A percentile compares a stretch with the other conserved stretches of the same genome.
phyloP scores from a whole-genome alignment of 2,797 vertebrate genomes.

The Muscicapa comitata region DNA sequence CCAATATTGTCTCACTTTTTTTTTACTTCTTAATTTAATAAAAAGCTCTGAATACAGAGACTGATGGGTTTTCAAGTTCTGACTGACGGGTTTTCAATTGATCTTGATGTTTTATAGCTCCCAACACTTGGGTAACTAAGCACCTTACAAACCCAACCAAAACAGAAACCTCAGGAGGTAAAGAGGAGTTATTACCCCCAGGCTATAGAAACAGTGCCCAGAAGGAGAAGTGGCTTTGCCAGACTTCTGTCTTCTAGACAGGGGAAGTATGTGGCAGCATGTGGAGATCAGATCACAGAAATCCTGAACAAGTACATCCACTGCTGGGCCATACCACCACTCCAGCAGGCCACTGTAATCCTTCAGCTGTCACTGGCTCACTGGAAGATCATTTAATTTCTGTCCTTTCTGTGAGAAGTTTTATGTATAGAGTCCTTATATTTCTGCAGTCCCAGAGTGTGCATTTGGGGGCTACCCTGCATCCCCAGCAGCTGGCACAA shows the following conservation, averaged over 20 bases:
- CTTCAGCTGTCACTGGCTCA: background rate
- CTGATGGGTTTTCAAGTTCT: conserved; percentile 32
- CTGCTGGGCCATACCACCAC: background rate
- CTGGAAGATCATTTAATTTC: background rate
- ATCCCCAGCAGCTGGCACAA: background rate
- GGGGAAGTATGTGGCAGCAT: background rate
- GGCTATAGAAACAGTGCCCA: background rate
- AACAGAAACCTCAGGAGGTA: background rate
- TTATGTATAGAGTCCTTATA: background rate
- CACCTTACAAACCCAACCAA: background rate
- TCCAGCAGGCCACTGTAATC: background rate
- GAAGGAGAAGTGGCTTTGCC: background rate
- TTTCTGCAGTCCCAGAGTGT: background rate
- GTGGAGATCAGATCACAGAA: background rate
- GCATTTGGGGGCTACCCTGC: background rate
- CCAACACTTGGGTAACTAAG: background rate
- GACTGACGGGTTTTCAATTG: conserved; percentile 36
- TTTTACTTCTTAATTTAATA: conserved; percentile 51
- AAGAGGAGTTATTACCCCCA: background rate
- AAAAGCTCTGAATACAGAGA: conserved; percentile 51
- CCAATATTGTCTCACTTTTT: conserved; percentile 20
- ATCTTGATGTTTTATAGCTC: background rate
- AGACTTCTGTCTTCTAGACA: background rate
- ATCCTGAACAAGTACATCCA: background rate
- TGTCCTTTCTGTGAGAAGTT: background rate